phyloP scores from a whole-genome alignment of 2,888 invertebrate species.

The Mantis religiosa region DNA sequence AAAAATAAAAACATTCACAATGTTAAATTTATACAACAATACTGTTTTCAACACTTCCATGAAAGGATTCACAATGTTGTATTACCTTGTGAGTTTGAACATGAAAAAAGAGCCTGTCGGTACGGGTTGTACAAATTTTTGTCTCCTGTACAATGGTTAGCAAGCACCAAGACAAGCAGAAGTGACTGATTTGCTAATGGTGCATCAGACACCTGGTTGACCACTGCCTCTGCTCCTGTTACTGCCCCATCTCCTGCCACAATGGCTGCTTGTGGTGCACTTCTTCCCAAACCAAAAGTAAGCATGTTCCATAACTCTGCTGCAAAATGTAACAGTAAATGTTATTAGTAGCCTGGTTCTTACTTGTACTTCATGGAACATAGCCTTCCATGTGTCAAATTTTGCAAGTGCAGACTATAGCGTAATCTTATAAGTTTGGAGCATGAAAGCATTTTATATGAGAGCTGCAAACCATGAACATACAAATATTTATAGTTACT shows the following conservation, averaged over 20 bases:
- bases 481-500: too few species aligned
- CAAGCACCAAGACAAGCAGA: constrained; percentile 77
- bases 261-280: background rate
- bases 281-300: constrained; percentile 52
- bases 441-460: too few species aligned
- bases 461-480: too few species aligned
- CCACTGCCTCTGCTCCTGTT: background rate
- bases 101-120: constrained; percentile 76
- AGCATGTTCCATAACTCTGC: constrained; percentile 79
- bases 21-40: too few species aligned
- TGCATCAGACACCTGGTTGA: constrained; percentile 32
- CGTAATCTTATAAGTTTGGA: too few species aligned
- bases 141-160: constrained; percentile 78
- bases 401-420: too few species aligned
- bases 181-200: constrained; percentile 89
- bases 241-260: background rate
- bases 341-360: too few species aligned
- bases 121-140: constrained; percentile 73
- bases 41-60: too few species aligned
- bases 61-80: background rate
- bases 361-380: too few species aligned
- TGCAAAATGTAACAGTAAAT: constrained; percentile 37
- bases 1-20: too few species aligned
- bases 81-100: constrained; percentile 73
- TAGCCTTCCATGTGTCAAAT: too few species aligned